Percentiles rank a stretch among this genome's conserved stretches.
Evolutionary conservation across 2,888 invertebrate species (phyloP).

Genomic region (Copidosoma aretas): DNA sequence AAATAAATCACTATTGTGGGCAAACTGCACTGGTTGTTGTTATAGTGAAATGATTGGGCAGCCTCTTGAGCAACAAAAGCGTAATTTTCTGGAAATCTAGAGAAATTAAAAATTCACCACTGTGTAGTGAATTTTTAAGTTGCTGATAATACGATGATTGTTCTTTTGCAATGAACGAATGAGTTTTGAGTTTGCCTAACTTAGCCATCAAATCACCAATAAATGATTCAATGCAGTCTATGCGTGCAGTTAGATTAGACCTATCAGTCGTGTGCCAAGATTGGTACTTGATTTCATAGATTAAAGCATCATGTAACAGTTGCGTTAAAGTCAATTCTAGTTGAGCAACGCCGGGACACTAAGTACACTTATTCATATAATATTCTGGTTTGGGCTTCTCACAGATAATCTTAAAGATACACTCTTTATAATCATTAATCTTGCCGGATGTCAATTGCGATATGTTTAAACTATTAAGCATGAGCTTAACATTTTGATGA

Average conservation of each 20-base stretch:
- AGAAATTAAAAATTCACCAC: neutral
- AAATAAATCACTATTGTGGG: neutral
- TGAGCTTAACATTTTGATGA: slow-evolving; percentile 34
- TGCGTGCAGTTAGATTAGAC: too few relatives aligned
- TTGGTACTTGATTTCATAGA: too few relatives aligned
- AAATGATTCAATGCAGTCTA: too few relatives aligned
- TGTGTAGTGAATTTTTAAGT: slow-evolving; percentile 1
- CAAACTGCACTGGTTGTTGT: neutral
- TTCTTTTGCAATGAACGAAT: slow-evolving; percentile 27
- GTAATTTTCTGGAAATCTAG: neutral
- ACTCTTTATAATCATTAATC: slow-evolving; percentile 18
- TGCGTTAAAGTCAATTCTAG: neutral
- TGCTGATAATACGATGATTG: neutral
- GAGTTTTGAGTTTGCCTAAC: slow-evolving; percentile 21
- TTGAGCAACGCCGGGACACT: slow-evolving; percentile 27
- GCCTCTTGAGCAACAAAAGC: neutral
- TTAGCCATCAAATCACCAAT: too few relatives aligned
- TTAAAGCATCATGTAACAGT: neutral
- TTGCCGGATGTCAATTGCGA: slow-evolving; percentile 6
- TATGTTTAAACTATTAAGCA: slow-evolving; percentile 20
- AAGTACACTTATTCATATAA: slow-evolving; percentile 23
- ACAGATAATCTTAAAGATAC: slow-evolving; percentile 26
- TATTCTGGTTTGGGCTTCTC: slow-evolving; percentile 21
- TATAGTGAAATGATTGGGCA: neutral
- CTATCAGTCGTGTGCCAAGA: too few relatives aligned